These are phyloP conservation scores for Xerus inauris DNA, from an alignment of 2,113 vertebrate genomes.

Conservation along the genomic window DNA sequence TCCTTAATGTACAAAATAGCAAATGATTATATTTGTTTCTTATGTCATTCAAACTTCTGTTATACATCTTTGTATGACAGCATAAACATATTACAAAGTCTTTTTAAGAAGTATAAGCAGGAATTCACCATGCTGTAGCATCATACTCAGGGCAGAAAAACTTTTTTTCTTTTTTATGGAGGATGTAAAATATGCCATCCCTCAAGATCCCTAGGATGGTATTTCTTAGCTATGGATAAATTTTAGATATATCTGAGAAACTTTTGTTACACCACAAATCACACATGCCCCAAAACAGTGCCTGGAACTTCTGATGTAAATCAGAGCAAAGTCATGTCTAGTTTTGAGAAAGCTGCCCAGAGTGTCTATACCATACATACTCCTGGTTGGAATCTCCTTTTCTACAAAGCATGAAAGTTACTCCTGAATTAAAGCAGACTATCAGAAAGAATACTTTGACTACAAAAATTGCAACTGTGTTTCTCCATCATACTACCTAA, in stretches of 20 bases:
- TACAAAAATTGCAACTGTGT: background rate
- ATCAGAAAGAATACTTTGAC: background rate
- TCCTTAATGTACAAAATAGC: background rate
- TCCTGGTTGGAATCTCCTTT: background rate
- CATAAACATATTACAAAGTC: background rate
- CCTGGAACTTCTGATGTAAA: background rate
- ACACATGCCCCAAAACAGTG: background rate
- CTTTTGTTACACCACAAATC: background rate
- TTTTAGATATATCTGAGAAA: conserved; percentile 20
- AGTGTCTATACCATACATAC: background rate
- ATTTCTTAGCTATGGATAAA: background rate
- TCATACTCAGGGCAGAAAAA: background rate
- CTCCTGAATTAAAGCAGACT: background rate
- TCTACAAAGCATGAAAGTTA: background rate
- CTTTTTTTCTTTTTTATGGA: background rate
- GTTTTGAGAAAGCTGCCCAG: background rate
- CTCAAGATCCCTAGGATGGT: background rate
- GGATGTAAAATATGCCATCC: no score
- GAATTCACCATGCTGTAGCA: background rate
- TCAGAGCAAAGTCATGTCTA: background rate
- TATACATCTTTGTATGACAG: background rate
- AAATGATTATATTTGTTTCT: background rate
- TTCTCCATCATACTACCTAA: background rate
- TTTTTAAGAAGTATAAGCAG: background rate
- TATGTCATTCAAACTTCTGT: background rate